Base-by-base conservation (phyloP, 2,113 vertebrate genomes). In the Gavia stellata region DNA sequence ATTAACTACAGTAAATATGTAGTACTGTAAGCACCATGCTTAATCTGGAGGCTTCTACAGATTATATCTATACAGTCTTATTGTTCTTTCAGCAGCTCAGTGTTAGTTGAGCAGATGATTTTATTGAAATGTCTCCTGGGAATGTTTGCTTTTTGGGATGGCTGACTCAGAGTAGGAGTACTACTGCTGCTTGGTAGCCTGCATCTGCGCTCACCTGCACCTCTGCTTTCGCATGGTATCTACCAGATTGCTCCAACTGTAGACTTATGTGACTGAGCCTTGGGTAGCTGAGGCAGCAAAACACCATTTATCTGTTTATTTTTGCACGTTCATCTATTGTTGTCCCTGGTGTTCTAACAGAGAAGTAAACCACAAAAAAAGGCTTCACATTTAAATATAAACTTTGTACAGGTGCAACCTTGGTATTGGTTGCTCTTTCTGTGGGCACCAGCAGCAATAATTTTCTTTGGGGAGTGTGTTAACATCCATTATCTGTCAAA, bases 151-250 rank as follows among this genome's bases (percentile, higher is more conserved):
- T 73, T 83, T 56, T n/a, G n/a, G 6, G 23, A 25, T 80, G 67
- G 9, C 18, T 78, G 29, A 33, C 33, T 15, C 6, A 4, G 36
- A 84, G 24, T 29, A 74, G 25, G 10, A 45, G 13, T 25, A 45
- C 10, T 8, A 17, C 9, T 79, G n/a, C 19, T 79, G 42, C 19
- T 50, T 52, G 53, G 15, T 29, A 68, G 12, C 34, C 28, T 59
- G 56, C 25, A 45, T 15, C 28, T 62, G 28, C 74, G 17, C 14
- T 47, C 14, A 38, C 14, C 33, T 26, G 31, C 45, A n/a, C 14
- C 3, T 3, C 38, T 47, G 10, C n/a, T 20, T 11, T 44, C 81
- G 34, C 19, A 40, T 0, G 1, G 13, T 31, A 25, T 44, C 47
- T 67, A 19, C 31, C 26, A 84, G 21, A 45, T 45, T 2, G 1